These are phyloP conservation scores for Gymnogyps californianus DNA, from an alignment of 2,113 vertebrate genomes.

Conservation along the genomic window DNA sequence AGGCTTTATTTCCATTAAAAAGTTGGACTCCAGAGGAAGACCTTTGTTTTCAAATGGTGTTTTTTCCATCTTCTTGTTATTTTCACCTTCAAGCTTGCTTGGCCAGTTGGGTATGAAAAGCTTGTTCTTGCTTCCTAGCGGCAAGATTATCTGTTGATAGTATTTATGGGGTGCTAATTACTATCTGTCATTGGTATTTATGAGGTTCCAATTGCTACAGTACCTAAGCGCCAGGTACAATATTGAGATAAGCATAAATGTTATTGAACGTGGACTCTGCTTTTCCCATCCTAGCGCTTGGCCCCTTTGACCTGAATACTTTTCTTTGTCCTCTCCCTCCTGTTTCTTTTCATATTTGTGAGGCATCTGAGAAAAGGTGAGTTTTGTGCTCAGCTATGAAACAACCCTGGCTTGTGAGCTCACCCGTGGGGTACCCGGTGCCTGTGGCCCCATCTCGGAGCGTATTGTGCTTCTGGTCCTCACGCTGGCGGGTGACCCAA, in stretches of 20 bases:
- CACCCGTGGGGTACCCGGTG: accelerated
- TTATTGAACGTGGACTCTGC: background rate
- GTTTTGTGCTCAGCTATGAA: background rate
- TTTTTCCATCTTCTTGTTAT: background rate
- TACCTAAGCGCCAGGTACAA: background rate
- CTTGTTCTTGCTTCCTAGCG: background rate
- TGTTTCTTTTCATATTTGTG: background rate
- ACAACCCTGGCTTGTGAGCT: background rate
- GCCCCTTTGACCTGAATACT: background rate
- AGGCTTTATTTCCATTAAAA: background rate
- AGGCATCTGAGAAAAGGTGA: background rate
- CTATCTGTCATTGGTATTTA: constrained; percentile 27
- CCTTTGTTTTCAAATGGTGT: background rate
- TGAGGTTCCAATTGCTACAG: background rate
- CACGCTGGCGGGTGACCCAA: accelerated
- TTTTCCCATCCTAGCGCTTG: background rate
- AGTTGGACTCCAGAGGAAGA: background rate
- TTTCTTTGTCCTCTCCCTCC: background rate
- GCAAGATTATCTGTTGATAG: background rate
- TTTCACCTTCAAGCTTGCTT: constrained; percentile 3
- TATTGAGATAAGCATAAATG: constrained; percentile 33
- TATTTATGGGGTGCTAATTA: constrained; percentile 15
- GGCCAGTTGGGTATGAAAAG: constrained; percentile 17
- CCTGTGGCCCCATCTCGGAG: accelerated
- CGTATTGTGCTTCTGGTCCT: background rate